Evolutionary conservation across 2,888 invertebrate species (phyloP).

Genomic region (Charanyca ferruginea): DNA sequence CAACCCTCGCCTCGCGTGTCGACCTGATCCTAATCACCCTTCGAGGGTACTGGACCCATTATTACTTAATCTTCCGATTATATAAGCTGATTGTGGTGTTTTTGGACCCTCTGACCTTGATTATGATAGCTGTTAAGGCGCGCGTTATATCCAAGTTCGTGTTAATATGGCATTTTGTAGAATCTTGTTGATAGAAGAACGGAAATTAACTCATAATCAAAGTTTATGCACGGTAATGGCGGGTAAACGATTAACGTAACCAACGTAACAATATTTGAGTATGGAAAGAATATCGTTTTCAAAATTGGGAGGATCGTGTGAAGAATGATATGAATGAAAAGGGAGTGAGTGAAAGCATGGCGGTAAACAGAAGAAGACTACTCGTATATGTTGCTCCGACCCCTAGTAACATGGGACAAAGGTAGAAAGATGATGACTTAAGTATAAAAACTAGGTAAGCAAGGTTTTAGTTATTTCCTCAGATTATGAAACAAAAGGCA

Average conservation of each 20-base stretch:
- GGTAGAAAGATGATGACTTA: no score
- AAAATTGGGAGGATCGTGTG: no score
- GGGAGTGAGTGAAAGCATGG: no score
- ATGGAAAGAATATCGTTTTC: no score
- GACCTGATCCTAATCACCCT: constrained; percentile 54
- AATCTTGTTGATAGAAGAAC: constrained; percentile 19
- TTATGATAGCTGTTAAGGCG: constrained; percentile 51
- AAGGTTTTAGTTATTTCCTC: no score
- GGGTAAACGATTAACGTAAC: neutral
- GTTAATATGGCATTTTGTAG: constrained; percentile 27
- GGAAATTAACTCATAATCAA: constrained; percentile 26
- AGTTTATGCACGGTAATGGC: neutral
- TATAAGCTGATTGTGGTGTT: constrained; percentile 53
- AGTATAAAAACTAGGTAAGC: no score
- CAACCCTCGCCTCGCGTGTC: constrained; percentile 54
- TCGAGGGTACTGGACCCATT: constrained; percentile 59
- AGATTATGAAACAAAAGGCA: no score
- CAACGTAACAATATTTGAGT: neutral
- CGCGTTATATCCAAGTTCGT: constrained; percentile 21
- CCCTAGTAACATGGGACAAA: no score
- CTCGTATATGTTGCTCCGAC: no score
- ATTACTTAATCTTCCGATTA: constrained; percentile 64
- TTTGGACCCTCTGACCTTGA: constrained; percentile 48
- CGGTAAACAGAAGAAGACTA: no score
- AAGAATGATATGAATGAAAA: no score